These are phyloP conservation scores for Lagria hirta DNA, from an alignment of 2,888 invertebrate species.

Conservation along the genomic window DNA sequence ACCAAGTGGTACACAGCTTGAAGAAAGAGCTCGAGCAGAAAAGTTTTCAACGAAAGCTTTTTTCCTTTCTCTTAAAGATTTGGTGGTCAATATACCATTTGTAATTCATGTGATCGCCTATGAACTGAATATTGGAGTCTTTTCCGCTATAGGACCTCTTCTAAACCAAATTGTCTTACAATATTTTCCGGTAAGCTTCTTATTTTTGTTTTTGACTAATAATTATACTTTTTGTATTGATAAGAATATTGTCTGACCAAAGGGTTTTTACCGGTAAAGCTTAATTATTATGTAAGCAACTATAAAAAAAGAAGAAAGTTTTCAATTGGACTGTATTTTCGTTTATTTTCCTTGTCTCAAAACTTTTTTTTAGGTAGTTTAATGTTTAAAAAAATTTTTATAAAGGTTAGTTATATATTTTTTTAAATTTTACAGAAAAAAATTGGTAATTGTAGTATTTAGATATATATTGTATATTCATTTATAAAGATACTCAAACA, in stretches of 20 bases:
- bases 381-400: no score
- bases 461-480: no score
- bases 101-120: constrained; percentile 79
- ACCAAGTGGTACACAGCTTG: constrained; percentile 59
- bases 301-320: no score
- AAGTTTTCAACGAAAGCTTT: constrained; percentile 58
- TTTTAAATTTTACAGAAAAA: no score
- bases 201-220: not conserved
- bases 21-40: constrained; percentile 58
- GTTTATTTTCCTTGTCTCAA: no score
- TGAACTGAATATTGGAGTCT: constrained; percentile 91
- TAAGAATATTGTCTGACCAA: not conserved
- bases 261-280: not conserved
- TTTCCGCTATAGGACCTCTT: constrained; percentile 92
- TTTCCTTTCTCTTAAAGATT: constrained; percentile 67
- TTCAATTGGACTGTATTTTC: no score
- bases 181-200: constrained; percentile 65
- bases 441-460: no score
- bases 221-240: not conserved
- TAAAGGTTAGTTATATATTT: no score
- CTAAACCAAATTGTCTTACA: constrained; percentile 81
- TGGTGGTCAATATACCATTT: constrained; percentile 77
- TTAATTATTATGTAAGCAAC: no score
- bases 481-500: no score
- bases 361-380: no score